Conservation (phyloP, 2,797 vertebrate genomes). For the Bovichtus variegatus region DNA sequence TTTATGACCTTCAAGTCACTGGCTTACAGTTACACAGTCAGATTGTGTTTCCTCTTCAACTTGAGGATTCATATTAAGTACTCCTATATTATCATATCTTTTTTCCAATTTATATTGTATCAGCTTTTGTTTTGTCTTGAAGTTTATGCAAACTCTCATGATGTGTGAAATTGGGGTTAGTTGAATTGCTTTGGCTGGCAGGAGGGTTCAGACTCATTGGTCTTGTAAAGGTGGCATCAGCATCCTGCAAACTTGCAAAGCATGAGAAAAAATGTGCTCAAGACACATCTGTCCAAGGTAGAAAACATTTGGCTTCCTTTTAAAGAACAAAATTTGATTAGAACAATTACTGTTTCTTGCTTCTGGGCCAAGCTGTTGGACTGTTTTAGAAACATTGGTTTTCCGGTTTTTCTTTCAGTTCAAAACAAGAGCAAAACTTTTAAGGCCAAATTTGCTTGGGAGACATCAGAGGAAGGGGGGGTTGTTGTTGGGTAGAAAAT, state of each 20-base stretch:
- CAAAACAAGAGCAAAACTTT: conserved; percentile 80
- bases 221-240: conserved; percentile 21
- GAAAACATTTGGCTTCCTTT: conserved; percentile 87
- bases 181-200: neutral
- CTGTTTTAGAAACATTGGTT: conserved; percentile 89
- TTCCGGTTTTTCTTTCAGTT: conserved; percentile 92
- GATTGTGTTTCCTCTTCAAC: conserved; percentile 19
- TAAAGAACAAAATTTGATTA: conserved; percentile 88
- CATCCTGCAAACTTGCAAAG: conserved; percentile 71
- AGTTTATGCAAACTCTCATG: neutral
- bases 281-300: conserved; percentile 83
- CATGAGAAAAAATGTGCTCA: conserved; percentile 65
- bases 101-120: neutral
- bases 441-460: conserved; percentile 75
- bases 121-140: neutral
- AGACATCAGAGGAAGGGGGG: conserved; percentile 51
- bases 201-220: conserved; percentile 26
- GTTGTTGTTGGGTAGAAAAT: conserved; percentile 64
- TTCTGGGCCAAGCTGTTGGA: conserved; percentile 85
- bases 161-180: neutral
- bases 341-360: conserved; percentile 87
- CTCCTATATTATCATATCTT: neutral
- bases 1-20: conserved; percentile 21
- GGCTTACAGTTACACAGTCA: conserved; percentile 15
- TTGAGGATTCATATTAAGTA: neutral